Evolutionary conservation across 2,113 vertebrate species (phyloP).

Genomic region (Eulemur rufifrons): DNA sequence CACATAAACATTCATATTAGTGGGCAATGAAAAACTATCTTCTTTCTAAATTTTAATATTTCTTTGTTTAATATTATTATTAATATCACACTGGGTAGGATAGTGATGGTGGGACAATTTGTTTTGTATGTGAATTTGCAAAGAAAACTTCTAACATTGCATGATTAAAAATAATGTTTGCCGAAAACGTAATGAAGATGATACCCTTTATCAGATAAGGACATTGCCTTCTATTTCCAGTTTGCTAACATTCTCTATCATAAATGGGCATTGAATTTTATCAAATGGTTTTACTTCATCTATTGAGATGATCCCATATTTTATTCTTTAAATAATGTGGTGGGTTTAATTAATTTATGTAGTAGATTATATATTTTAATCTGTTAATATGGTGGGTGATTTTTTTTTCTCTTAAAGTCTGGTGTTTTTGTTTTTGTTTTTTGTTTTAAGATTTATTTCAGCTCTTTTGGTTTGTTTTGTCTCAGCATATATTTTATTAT

Average conservation of each 20-base stretch:
- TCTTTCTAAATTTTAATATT: constrained; percentile 12
- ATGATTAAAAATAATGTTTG: neutral
- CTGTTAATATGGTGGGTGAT: neutral
- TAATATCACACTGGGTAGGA: neutral
- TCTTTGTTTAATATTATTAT: neutral
- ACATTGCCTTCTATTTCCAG: neutral
- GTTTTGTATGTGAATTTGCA: neutral
- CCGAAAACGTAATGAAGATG: neutral
- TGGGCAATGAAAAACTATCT: neutral
- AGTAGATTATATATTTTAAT: neutral
- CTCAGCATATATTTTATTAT: neutral
- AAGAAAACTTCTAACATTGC: neutral
- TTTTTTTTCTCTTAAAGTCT: neutral
- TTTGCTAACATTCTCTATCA: neutral
- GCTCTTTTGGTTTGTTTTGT: neutral
- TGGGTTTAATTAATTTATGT: neutral
- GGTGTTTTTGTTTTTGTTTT: neutral
- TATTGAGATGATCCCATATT: neutral
- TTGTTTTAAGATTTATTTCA: neutral
- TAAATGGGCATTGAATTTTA: neutral
- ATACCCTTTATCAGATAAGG: neutral
- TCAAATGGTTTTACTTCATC: constrained; percentile 2
- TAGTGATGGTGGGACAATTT: neutral
- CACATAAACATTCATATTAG: neutral
- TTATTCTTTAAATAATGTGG: neutral